Evolutionary conservation across 2,797 vertebrate genomes (phyloP), one percentile per base, ranked within the genome.

Genomic region (Syndactyla subalaris): DNA sequence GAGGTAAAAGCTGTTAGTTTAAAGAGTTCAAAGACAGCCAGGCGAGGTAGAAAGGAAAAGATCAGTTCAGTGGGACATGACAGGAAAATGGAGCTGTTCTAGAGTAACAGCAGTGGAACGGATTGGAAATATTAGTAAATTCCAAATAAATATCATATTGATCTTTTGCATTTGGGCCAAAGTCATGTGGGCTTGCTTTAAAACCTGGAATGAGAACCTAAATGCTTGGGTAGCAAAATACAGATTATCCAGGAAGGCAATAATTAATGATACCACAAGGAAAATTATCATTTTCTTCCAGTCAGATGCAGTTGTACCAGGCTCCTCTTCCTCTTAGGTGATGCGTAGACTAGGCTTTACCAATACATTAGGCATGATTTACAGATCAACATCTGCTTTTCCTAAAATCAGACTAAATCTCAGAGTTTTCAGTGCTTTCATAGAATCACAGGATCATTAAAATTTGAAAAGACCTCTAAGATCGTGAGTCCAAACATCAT

Each of bases 1-100:
- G n/a, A n/a, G n/a, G n/a, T n/a, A n/a, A n/a, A n/a, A n/a, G n/a
- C n/a, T n/a, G n/a, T n/a, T n/a, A n/a, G n/a, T n/a, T n/a, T n/a
- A n/a, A 63, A 15, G 8, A 58, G 57, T 96, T 95, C 89, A 96
- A 88, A 96, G 85, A 4, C 41, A 96, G 36, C 2, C 70, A 94
- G 88, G 10, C 39, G 63, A 72, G 39, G 36, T 85, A 89, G 62
- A 93, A 93, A 87, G 41, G 12, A 92, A 57, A 80, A 79, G 45
- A 71, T 79, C 52, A 54, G 20, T 85, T 88, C 55, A 36, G 15
- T 80, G 48, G 61, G 45, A 94, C 27, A 51, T 38, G 61, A 81
- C 17, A 81, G 45, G 48, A 51, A 85, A 88, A 83, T 26, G 4
- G 45, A 93, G 48, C 43, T 85, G 30, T 74, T 92, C 51, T 84